Evolutionary conservation across 2,888 invertebrate species (phyloP), one percentile per base, ranked within the genome.

Genomic region (Homarus gammarus): DNA sequence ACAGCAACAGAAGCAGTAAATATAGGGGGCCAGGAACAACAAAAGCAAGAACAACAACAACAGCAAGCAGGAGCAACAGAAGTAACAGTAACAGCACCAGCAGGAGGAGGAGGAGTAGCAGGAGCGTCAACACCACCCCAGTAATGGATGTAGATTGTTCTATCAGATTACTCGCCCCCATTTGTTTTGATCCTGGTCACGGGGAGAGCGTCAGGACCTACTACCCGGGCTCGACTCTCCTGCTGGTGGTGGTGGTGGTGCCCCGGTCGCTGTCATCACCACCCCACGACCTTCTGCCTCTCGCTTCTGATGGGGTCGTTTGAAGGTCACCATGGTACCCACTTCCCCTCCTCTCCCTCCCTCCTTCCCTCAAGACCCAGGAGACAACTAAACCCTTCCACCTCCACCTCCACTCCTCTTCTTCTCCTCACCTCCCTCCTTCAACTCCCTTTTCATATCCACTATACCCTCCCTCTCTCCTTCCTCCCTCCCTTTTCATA

Each of bases 111-210:
- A 49, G 31, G 10, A 75, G 44, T 44, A 75, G 27, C 75, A 75
- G n/a, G 44, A 18, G 44, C 49, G 83, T n/a, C 27, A n/a, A 8
- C 44, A 49, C 22, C 70, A 40, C 44, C 77, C 31, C 31, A 22
- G 81, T 87, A 87, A 87, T 87, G 87, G 81, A 87, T 87, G 87
- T 87, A 87, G 87, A 87, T 87, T 87, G 87, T 81, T 87, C 87
- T 87, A 87, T 87, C 87, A 81, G 81, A 87, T 87, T 87, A 87
- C 87, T 61, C 33, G 49, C 78, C 51, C 56, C 87, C 87, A 73
- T 87, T 81, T 87, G 87, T 87, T 87, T 87, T 72, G 87, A 81
- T 81, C 87, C 51, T 33, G 49, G 83, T 33, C 72, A 61, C 61
- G 79, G 61, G 79, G 22, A 10, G 33, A 33, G 79, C 38, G n/a